phyloP scores from a whole-genome alignment of 2,888 invertebrate species.

The Bimastos eiseni region DNA sequence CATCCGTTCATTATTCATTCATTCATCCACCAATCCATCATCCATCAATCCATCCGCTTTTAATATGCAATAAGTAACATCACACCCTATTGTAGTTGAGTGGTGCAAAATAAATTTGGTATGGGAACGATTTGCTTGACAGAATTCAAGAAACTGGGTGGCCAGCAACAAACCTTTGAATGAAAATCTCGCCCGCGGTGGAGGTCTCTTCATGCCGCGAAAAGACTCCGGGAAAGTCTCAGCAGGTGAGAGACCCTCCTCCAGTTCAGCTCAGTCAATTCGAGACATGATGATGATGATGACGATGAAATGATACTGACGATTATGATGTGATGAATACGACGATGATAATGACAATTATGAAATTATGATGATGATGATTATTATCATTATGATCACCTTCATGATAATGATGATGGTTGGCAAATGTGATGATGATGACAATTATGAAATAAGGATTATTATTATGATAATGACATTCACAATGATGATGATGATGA shows the following conservation, averaged over 20 bases:
- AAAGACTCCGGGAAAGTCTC: background rate
- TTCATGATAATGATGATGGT: background rate
- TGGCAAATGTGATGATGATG: too few relatives aligned
- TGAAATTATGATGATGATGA: background rate
- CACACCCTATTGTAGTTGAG: background rate
- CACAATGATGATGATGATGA: background rate
- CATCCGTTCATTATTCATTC: background rate
- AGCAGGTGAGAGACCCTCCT: background rate
- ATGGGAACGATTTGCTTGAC: background rate
- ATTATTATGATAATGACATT: too few relatives aligned
- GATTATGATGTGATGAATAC: too few relatives aligned
- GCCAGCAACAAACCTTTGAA: background rate
- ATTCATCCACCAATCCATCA: background rate
- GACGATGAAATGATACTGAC: background rate
- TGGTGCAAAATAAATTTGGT: background rate
- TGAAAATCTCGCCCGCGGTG: background rate
- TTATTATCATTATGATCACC: background rate
- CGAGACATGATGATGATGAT: background rate
- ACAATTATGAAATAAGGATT: too few relatives aligned
- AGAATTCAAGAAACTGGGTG: background rate
- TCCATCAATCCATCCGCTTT: background rate
- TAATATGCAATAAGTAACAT: background rate
- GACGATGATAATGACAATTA: too few relatives aligned
- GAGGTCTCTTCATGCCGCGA: background rate
- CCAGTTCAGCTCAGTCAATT: background rate